phyloP scores from a whole-genome alignment of 1,140 invertebrate genomes.

The Parapsyche elsis region DNA sequence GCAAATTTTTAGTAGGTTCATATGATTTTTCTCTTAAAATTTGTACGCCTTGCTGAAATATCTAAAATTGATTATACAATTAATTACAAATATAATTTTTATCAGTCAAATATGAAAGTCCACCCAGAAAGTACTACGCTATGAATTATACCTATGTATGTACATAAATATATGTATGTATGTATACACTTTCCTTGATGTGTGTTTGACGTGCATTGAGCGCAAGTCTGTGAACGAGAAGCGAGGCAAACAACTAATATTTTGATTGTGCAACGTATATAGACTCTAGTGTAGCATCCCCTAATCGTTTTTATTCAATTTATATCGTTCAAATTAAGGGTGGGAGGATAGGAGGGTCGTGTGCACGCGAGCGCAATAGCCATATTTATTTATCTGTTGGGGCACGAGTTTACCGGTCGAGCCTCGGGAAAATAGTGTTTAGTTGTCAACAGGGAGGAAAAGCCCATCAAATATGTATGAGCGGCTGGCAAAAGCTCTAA shows the following conservation, averaged over 20 bases:
- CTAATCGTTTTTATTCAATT: conserved; percentile 21
- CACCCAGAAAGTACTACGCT: too few relatives aligned
- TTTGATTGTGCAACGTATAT: background rate
- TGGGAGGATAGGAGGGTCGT: too few relatives aligned
- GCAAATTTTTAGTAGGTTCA: too few relatives aligned
- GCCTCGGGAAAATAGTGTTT: conserved; percentile 11
- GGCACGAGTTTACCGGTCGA: background rate
- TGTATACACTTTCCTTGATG: background rate
- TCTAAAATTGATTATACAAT: too few relatives aligned
- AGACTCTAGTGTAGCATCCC: background rate
- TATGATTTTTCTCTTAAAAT: too few relatives aligned
- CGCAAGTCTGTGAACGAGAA: background rate
- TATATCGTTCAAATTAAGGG: conserved; percentile 1
- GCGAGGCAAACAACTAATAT: background rate
- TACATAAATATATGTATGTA: too few relatives aligned
- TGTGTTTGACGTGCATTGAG: too few relatives aligned
- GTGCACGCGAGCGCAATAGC: background rate
- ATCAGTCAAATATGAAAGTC: too few relatives aligned
- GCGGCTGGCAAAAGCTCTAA: background rate
- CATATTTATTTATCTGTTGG: conserved; percentile 4
- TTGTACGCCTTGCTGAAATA: too few relatives aligned
- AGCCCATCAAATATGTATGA: conserved; percentile 26
- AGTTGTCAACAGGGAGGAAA: conserved; percentile 25
- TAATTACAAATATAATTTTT: too few relatives aligned
- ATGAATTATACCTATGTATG: too few relatives aligned